Evolutionary conservation across 2,797 vertebrate genomes (phyloP), one percentile per base, ranked within the genome.

Genomic region (Sus cebifrons): DNA sequence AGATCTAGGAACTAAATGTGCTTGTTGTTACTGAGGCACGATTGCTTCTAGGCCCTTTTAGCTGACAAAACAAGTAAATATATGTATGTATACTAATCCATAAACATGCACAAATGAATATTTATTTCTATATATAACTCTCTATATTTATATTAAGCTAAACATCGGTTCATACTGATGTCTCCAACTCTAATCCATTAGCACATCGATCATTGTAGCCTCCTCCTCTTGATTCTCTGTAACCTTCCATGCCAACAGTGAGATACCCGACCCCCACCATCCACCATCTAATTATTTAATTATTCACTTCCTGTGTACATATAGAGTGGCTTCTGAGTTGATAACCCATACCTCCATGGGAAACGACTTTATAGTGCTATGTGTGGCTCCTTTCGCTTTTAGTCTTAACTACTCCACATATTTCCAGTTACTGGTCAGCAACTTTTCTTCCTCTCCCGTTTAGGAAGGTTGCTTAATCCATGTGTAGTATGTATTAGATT

Each of bases 261-360:
- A 71, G 82, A 91, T 77, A n/a, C 23, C 44, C 71, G 40, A 6
- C 49, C 13, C 36, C 23, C 40, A 54, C 32, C 44, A 20, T 25
- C 56, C 29, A 16, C 83, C 15, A 11, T 75, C n/a, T 74, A 71
- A 7, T 56, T 64, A 83, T 6, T n/a, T 77, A n/a, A 64, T 16
- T 70, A 49, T 36, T 29, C 16, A 58, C 4, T 56, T 32, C 60
- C n/a, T 32, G 44, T 62, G 18, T 73, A 18, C n/a, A 6, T 0
- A 32, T 10, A 5, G 17, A 64, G 20, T 82, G 40, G 6, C 27
- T 75, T 75, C 32, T 77, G 11, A 64, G 77, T 5, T 44, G 16
- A 82, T 32, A 36, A 32, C 21, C 2, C 4, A 16, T 9, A 20
- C 12, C 3, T 23, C 58, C 5, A 0, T 3, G 49, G 68, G 49